phyloP scores from a whole-genome alignment of 2,888 invertebrate species.

The Nineta flava region DNA sequence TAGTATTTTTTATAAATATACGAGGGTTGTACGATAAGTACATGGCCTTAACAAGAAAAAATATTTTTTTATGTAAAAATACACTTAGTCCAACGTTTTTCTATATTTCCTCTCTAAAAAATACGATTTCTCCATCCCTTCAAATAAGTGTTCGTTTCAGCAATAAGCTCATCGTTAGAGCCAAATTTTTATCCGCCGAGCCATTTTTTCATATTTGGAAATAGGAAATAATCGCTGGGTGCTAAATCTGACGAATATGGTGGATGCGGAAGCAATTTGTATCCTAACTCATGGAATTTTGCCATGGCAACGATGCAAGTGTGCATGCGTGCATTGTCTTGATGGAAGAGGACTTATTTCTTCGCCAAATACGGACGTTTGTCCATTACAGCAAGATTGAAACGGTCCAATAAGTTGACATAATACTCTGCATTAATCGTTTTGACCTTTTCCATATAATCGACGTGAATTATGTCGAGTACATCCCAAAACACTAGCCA shows the following conservation, averaged over 20 bases:
- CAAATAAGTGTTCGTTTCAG: neutral
- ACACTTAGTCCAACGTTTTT: too few species aligned
- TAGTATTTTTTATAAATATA: too few species aligned
- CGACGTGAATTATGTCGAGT: neutral
- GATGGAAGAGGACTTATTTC: constrained; percentile 14
- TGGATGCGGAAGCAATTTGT: constrained; percentile 12
- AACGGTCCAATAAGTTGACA: constrained; percentile 13
- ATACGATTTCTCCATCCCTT: neutral
- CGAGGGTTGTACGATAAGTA: too few species aligned
- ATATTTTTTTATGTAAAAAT: too few species aligned
- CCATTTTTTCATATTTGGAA: too few species aligned
- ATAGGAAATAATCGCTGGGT: constrained; percentile 15
- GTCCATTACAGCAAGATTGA: constrained; percentile 13
- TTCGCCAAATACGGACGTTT: constrained; percentile 16
- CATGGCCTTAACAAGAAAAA: too few species aligned
- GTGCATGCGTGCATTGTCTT: constrained; percentile 11
- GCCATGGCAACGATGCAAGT: constrained; percentile 9
- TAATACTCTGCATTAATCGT: constrained; percentile 13
- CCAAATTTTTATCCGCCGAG: neutral
- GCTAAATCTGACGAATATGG: constrained; percentile 16
- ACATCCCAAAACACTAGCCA: neutral
- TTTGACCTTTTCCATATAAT: neutral
- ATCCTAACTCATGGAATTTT: constrained; percentile 12
- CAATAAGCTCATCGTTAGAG: neutral
- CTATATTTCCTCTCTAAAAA: neutral